Conservation (phyloP, 2,113 vertebrate genomes). For the Chloroceryle aenea region DNA sequence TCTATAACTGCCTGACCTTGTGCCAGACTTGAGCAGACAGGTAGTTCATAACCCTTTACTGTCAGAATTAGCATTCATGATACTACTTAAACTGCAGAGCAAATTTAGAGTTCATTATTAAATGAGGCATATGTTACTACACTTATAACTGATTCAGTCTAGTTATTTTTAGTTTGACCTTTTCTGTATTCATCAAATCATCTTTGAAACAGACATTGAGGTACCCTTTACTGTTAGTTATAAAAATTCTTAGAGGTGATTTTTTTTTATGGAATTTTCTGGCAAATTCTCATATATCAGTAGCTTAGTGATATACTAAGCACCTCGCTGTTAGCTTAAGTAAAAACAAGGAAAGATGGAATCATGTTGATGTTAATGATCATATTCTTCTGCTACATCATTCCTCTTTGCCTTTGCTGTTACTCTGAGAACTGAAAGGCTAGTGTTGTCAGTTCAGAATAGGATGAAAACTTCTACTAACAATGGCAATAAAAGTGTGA, state of each 20-base stretch:
- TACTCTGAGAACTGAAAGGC: not conserved
- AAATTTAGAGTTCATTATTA: slow-evolving; percentile 81
- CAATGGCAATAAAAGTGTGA: not conserved
- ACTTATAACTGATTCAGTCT: slow-evolving; percentile 76
- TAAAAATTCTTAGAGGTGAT: slow-evolving; percentile 61
- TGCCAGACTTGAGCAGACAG: slow-evolving; percentile 54
- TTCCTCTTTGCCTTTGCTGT: not conserved
- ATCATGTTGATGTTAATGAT: slow-evolving; percentile 24
- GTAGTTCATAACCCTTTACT: slow-evolving; percentile 79
- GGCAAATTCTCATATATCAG: slow-evolving; percentile 35
- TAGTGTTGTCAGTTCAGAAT: not conserved
- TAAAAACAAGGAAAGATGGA: slow-evolving; percentile 27
- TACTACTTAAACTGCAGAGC: slow-evolving; percentile 72
- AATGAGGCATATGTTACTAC: slow-evolving; percentile 82
- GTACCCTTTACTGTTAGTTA: slow-evolving; percentile 75
- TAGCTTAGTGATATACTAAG: slow-evolving; percentile 31
- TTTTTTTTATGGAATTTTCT: slow-evolving; percentile 55
- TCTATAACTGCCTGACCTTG: slow-evolving; percentile 74
- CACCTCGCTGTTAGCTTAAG: slow-evolving; percentile 49
- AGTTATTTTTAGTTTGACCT: slow-evolving; percentile 85
- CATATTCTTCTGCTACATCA: not conserved
- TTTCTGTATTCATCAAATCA: slow-evolving; percentile 82
- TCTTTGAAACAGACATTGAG: slow-evolving; percentile 79
- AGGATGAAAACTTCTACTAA: not conserved
- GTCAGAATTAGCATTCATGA: slow-evolving; percentile 79